Evolutionary conservation across 2,797 vertebrate genomes (phyloP).

Genomic region (Amniataba percoides): DNA sequence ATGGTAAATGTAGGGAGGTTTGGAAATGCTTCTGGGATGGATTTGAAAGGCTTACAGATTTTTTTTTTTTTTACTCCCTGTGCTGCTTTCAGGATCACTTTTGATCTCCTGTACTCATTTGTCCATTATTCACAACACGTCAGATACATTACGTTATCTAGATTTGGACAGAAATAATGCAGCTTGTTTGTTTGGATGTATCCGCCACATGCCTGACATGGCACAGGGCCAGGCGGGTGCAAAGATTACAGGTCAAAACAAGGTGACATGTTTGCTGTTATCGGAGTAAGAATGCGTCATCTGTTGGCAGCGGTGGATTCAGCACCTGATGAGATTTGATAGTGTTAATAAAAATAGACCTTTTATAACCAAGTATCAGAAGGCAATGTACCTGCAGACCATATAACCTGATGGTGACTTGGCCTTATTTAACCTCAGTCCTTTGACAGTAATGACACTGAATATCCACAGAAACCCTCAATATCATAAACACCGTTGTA

Average conservation of each 20-base stretch:
- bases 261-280: slow-evolving; percentile 4
- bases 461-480: not conserved
- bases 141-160: not conserved
- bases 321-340: not conserved
- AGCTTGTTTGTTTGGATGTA: not conserved
- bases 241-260: slow-evolving; percentile 10
- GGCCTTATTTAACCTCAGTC: not conserved
- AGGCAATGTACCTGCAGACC: not conserved
- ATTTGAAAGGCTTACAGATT: not conserved
- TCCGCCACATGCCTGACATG: not conserved
- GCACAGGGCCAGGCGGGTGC: not conserved
- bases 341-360: slow-evolving; percentile 4
- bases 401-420: not conserved
- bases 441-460: not conserved
- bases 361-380: not conserved
- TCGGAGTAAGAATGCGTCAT: not conserved
- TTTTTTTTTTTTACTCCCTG: not conserved
- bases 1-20: not conserved
- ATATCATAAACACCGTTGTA: not conserved
- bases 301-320: not conserved
- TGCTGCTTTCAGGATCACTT: not conserved
- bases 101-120: not conserved
- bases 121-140: not conserved
- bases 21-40: not conserved
- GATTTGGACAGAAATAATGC: not conserved